Evolutionary conservation across 1,140 invertebrate species (phyloP), one percentile per base, ranked within the genome.

Genomic region (Drosophila leontia): DNA sequence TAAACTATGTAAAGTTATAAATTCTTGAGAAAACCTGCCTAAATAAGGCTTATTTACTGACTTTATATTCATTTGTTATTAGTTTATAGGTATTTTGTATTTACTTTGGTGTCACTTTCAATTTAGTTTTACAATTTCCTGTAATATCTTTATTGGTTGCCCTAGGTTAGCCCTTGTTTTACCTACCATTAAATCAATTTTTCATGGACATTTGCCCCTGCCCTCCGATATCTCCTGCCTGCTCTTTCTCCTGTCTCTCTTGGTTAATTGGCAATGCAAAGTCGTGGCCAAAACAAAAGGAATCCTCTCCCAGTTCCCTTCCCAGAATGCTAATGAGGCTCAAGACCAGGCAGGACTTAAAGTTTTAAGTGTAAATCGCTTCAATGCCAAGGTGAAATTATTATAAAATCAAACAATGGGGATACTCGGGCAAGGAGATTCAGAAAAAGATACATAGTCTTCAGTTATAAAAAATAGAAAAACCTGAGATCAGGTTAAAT

Each of bases 401-500:
- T 78, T 78, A 69, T 76, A 51, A 75, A 78, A 56, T 68, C 48
- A 61, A 78, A 69, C 44, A 76, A 51, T 50, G 39, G 19, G 9
- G 9, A 6, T 29, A 29, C 6, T 29, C 26, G 5, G 5, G 0
- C 0, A 29, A 12, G 4, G 42, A 19, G 42, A 19, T 19, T 17
- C 37, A 0, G 5, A 6, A 13, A 50, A 48, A 29, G 47, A 26
- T 11, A 29, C 26, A n/a, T n/a, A 48, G 4, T 29, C 1, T 8
- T 7, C 13, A 26, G 13, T 7, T 13, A 48, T 3, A 13, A 15
- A 48, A 26, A 1, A 3, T 7, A 9, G 7, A 7, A 48, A 53
- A 19, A 7, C 5, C 0, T 29, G 5, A 29, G 26, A 29, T 29
- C 26, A 29, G 5, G 26, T 29, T 29, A 6, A 29, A 6, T 29